phyloP scores from a whole-genome alignment of 2,797 vertebrate genomes.

The Enoplosus armatus region DNA sequence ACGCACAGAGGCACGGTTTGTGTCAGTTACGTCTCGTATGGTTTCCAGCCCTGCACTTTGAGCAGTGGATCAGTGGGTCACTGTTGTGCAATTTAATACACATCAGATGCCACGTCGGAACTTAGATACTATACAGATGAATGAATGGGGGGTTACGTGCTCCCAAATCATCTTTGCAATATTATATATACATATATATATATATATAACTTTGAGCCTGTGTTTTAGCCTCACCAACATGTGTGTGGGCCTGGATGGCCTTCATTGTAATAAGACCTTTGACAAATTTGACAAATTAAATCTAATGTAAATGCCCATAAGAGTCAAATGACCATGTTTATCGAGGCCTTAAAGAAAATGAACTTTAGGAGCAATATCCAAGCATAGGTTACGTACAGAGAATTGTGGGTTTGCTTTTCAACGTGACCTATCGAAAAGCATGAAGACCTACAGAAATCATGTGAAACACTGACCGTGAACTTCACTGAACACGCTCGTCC shows the following conservation, averaged over 20 bases:
- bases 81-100: conserved; percentile 36
- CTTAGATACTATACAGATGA: conserved; percentile 6
- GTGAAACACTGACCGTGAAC: conserved; percentile 2
- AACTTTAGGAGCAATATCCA: background rate
- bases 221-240: conserved; percentile 11
- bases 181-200: conserved; percentile 32
- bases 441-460: background rate
- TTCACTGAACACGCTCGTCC: background rate
- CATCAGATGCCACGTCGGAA: conserved; percentile 49
- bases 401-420: background rate
- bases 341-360: background rate
- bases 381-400: too few species aligned
- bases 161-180: conserved; percentile 39
- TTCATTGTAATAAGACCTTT: conserved; percentile 30
- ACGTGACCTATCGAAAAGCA: background rate
- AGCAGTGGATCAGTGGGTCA: conserved; percentile 20
- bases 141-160: conserved; percentile 16
- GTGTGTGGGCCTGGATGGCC: conserved; percentile 38
- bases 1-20: conserved; percentile 12
- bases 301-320: conserved; percentile 15
- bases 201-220: conserved; percentile 9
- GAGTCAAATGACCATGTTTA: conserved; percentile 5
- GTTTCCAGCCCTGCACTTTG: conserved; percentile 34
- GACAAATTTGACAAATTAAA: conserved; percentile 49
- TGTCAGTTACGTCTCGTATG: conserved; percentile 17